Percentiles rank a stretch among this genome's conserved stretches.
phyloP scores from a whole-genome alignment of 2,888 invertebrate genomes.

The Thera obeliscata region DNA sequence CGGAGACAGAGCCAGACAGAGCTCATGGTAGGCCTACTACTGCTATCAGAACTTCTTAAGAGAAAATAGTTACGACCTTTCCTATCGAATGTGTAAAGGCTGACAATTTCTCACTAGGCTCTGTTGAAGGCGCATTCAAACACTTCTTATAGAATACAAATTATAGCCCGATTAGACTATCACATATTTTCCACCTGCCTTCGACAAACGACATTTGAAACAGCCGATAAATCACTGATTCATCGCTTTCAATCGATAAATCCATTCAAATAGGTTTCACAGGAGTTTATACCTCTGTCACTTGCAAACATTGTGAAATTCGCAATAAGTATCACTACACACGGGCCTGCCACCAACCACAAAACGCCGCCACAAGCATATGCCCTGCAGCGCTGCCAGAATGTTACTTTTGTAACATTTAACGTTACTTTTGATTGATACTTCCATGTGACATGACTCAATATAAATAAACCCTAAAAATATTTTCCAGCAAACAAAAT shows the following conservation, averaged over 20 bases:
- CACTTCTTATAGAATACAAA: conserved; percentile 17
- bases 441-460: too few species aligned
- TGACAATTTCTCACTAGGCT: conserved; percentile 6
- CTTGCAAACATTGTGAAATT: neutral
- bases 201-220: conserved; percentile 26
- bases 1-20: too few species aligned
- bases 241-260: conserved; percentile 27
- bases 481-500: too few species aligned
- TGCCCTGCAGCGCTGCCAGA: too few species aligned
- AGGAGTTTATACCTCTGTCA: neutral
- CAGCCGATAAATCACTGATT: conserved; percentile 28
- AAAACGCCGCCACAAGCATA: too few species aligned
- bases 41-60: too few species aligned
- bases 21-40: too few species aligned
- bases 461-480: too few species aligned
- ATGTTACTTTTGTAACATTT: too few species aligned
- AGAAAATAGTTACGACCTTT: neutral
- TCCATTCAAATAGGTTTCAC: conserved; percentile 17
- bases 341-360: too few species aligned
- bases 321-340: neutral
- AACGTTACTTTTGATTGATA: too few species aligned
- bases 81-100: neutral
- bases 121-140: neutral
- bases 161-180: conserved; percentile 20
- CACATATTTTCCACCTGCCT: conserved; percentile 24